Evolutionary conservation across 2,888 invertebrate genomes (phyloP), one percentile per base, ranked within the genome.

Genomic region (Gari tellinella): DNA sequence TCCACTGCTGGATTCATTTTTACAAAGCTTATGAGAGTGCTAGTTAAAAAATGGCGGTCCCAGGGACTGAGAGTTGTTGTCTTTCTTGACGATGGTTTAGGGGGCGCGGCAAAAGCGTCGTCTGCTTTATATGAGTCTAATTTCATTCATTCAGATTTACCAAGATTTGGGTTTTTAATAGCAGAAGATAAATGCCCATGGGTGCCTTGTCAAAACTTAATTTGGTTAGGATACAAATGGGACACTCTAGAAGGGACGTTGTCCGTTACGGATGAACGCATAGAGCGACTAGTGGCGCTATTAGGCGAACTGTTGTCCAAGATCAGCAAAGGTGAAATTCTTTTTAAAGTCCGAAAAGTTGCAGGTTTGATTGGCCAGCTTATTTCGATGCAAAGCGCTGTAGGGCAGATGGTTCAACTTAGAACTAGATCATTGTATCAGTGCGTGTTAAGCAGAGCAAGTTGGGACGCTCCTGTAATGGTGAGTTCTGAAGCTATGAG

Each of bases 1-100:
- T 25, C 26, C 1, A 25, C 45, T 19, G 61, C 67, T 1, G 31
- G 51, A 46, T 64, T 15, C 31, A n/a, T 55, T 26, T 64, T 21
- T 46, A 55, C 46, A 3, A 53, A 64, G 23, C 3, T 55, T 15
- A 55, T 38, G 21, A 21, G 64, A 2, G 43, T 53, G 19, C 37
- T 63, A n/a, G 41, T 53, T 4, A 37, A 40, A 26, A 55, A 53
- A 55, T 46, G 55, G 64, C 19, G 55, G 3, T 40, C 55, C 3
- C 46, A 64, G 19, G 64, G 64, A 1, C 53, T 45, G 23, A 23
- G 17, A 14, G n/a, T 55, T 5, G 8, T 48, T 10, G 46, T 55
- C 46, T 64, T 64, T 40, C 21, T 64, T 4, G 64, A 67, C 21
- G 67, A 67, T 26, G 51, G 67, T 31, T 45, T 67, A 37, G 67